These are phyloP conservation scores for Erannis defoliaria DNA, from an alignment of 2,888 invertebrate species.

Conservation along the genomic window DNA sequence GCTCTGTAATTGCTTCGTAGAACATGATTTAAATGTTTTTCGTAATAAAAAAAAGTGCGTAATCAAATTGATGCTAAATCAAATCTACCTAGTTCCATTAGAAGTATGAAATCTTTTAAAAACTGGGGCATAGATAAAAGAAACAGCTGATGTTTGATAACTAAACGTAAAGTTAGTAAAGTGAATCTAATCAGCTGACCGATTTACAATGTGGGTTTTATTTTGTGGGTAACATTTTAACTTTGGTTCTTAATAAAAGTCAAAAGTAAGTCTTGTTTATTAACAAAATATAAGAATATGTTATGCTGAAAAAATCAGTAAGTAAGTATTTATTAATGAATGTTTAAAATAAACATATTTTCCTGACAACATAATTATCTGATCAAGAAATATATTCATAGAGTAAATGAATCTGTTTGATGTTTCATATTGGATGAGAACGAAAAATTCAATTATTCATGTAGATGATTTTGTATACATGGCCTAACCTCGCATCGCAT, in stretches of 20 bases:
- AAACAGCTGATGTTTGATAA: conserved; percentile 15
- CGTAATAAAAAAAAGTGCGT: conserved; percentile 20
- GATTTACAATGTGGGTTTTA: neutral
- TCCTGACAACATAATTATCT: conserved; percentile 38
- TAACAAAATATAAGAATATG: no score
- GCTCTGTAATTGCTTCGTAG: conserved; percentile 14
- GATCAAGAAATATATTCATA: conserved; percentile 28
- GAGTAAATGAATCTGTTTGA: conserved; percentile 38
- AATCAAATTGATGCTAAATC: neutral
- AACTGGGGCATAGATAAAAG: conserved; percentile 14
- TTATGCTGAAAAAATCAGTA: neutral
- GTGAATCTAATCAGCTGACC: conserved; percentile 7
- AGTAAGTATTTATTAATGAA: conserved; percentile 1
- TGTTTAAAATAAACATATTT: conserved; percentile 26
- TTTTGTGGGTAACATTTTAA: neutral
- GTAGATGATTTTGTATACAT: conserved; percentile 22
- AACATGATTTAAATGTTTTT: conserved; percentile 18
- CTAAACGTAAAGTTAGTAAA: neutral
- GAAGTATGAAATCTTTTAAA: neutral
- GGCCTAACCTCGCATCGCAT: conserved; percentile 36
- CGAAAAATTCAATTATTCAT: conserved; percentile 38
- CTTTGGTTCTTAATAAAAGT: neutral
- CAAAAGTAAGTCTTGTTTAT: no score
- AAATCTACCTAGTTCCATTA: neutral
- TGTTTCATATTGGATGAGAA: conserved; percentile 36